Base-by-base conservation (phyloP, 2,113 vertebrate genomes). In the Regulus satrapa region DNA sequence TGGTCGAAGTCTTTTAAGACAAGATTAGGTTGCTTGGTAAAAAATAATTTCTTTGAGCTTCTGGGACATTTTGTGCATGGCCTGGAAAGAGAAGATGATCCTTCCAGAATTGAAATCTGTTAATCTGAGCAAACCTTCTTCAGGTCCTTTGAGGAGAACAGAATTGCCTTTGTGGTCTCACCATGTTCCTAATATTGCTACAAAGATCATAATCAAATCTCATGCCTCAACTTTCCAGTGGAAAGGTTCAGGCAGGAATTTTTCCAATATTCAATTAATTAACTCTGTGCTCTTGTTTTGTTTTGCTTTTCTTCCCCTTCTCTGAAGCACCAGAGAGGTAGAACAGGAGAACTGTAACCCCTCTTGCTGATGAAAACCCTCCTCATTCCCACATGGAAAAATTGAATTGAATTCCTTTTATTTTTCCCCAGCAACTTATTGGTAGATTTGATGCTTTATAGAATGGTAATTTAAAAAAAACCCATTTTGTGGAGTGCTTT, bases 101-200 rank as follows among this genome's bases (percentile, higher is more conserved):
- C 78, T 95, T 90, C 56, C 24, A 36, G 48, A 67, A 29, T 1
- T 88, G 56, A 88, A 90, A 90, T 75, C 83, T 92, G 21, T 88
- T 90, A 21, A 92, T 92, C 85, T 85, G 89, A 40, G 52, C 61
- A 94, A 86, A 83, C 76, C 58, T 89, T 89, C 95, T 85, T 91
- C 78, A 51, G 71, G 55, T 45, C 29, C 52, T 40, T 83, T 8
- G 48, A 79, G 85, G 69, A 93, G 66, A 96, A 96, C 75, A 95
- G 82, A 79, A 83, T 96, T 85, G 83, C 91, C 85, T 94, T 93
- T 95, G 94, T 94, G 88, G 74, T 43, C 67, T 64, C 75, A 29
- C n/a, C n/a, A 8, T 21, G 45, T 54, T 92, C 52, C 21, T 75
- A 79, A 61, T 92, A 52, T 83, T 92, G 52, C 45, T 72, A 5